Conservation (phyloP, 1,140 invertebrate species). For the Coptotermes formosanus region DNA sequence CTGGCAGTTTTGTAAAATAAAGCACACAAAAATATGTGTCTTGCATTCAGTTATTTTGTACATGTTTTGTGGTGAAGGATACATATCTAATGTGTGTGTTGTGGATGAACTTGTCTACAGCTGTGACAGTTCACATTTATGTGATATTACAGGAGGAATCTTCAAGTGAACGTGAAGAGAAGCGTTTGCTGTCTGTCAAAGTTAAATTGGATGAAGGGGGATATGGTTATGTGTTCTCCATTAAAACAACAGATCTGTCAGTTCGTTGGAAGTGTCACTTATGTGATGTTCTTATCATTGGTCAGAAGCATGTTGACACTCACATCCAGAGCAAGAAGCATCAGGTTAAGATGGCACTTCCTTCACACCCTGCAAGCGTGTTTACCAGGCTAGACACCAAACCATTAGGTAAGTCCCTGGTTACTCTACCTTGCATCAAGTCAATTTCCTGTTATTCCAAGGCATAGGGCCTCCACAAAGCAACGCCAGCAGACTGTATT, state of each 20-base stretch:
- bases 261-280: slow-evolving; percentile 31
- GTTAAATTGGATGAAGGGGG: slow-evolving; percentile 24
- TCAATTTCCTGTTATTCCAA: too few relatives aligned
- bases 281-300: slow-evolving; percentile 33
- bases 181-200: slow-evolving; percentile 22
- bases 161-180: background rate
- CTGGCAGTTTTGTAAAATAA: background rate
- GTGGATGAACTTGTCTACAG: background rate
- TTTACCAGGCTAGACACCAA: slow-evolving; percentile 25
- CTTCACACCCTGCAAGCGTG: slow-evolving; percentile 20
- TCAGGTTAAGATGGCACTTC: slow-evolving; percentile 32
- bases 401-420: background rate
- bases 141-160: background rate
- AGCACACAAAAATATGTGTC: background rate
- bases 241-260: background rate
- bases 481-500: too few relatives aligned
- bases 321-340: slow-evolving; percentile 35
- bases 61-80: background rate
- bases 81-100: background rate
- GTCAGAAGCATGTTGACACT: slow-evolving; percentile 28
- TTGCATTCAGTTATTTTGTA: background rate
- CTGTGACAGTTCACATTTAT: background rate
- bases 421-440: too few relatives aligned
- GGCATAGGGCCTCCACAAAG: too few relatives aligned
- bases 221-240: slow-evolving; percentile 30